Conservation (phyloP, 2,113 vertebrate species). For the Aptenodytes patagonicus region DNA sequence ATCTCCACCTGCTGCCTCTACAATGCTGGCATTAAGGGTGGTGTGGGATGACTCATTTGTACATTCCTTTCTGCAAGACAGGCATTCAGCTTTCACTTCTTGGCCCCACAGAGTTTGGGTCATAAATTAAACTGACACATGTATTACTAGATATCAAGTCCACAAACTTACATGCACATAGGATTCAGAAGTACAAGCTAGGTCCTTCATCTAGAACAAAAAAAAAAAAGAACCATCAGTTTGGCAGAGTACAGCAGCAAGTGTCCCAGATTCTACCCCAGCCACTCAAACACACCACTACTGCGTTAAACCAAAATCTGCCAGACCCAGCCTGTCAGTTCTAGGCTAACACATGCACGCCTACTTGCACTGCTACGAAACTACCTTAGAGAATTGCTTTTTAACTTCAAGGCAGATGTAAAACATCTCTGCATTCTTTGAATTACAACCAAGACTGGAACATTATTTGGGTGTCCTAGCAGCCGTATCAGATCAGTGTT, state of each 20-base stretch:
- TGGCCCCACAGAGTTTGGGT: background rate
- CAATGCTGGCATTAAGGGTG: background rate
- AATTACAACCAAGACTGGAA: background rate
- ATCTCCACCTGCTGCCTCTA: constrained; percentile 37
- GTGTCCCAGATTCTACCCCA: background rate
- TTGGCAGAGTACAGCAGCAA: background rate
- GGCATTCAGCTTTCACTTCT: background rate
- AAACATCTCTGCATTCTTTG: background rate
- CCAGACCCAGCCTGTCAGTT: background rate
- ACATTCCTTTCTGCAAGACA: constrained; percentile 19
- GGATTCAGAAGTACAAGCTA: constrained; percentile 32
- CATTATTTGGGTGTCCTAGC: background rate
- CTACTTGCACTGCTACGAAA: background rate
- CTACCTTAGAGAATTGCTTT: background rate
- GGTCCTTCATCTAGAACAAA: constrained; percentile 36
- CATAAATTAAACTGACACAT: background rate
- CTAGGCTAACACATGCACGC: background rate
- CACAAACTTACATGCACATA: constrained; percentile 12
- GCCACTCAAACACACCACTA: background rate
- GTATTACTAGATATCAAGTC: background rate
- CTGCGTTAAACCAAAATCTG: background rate
- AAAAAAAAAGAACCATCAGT: background rate
- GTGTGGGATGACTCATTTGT: background rate
- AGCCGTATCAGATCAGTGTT: background rate
- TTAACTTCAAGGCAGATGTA: background rate